Evolutionary conservation across 2,888 invertebrate genomes (phyloP), one percentile per base, ranked within the genome.

Genomic region (Nezara viridula): DNA sequence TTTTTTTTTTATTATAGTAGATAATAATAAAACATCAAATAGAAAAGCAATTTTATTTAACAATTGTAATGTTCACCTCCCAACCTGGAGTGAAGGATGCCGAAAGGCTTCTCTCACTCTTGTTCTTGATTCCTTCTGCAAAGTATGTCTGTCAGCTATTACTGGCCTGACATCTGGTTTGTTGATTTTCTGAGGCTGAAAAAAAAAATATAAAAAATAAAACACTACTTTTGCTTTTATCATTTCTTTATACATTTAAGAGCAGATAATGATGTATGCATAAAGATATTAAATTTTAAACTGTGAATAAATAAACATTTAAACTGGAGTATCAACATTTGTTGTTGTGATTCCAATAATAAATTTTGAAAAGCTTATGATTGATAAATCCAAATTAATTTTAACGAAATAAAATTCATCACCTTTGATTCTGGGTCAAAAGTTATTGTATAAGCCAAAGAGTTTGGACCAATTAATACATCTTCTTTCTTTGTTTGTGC

Each of bases 401-500:
- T 73, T 19, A 73, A 73, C 32, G 32, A 73, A 89, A 10, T 27
- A n/a, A 85, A 47, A 73, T 9, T n/a, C 44, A 19, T 21, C 50
- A 88, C 88, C 40, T 88, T 81, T 52, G 24, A 60, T 27, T 89
- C 32, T 21, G 87, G 32, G 32, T 91, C 90, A 86, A 91, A 91
- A 32, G 90, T 89, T 24, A 91, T 91, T 19, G 90, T 91, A 88
- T 91, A 91, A 14, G 91, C 90, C 0, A 90, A 52, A 19, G 91
- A 89, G 66, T 90, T 89, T 60, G 81, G 47, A 10, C 55, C 66
- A 24, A n/a, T 77, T 32, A 21, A 32, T 37, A 89, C 50, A n/a
- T 73, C 37, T 24, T 89, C 55, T 37, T 66, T 73, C 24, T 50
- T 77, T n/a, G 90, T 89, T 85, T 90, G 89, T 2, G 90, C 89